Base-by-base conservation (phyloP, 2,113 vertebrate genomes). In the Irena cyanogastra region DNA sequence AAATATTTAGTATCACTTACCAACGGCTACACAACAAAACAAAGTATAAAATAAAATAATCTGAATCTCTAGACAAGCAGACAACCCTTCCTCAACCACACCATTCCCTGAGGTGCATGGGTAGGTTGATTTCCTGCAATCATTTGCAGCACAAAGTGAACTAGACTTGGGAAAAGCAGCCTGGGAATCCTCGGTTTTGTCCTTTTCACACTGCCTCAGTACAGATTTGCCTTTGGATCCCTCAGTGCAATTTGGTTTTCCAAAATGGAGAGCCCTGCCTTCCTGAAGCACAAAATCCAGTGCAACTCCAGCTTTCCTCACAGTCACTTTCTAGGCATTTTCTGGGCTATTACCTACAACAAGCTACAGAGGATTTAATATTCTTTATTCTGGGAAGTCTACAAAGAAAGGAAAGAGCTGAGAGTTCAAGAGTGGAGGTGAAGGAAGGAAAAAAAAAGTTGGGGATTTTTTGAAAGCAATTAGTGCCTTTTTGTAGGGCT, bases 151-250 rank as follows among this genome's bases (percentile, higher is more conserved):
- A 41, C 22, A 57, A 77, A 83, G 20, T 6, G 17, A 85, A 69
- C 18, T 52, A 28, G 6, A 20, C 30, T 49, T 61, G 28, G 35
- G 31, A 60, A 84, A 74, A 82, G 27, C 47, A 84, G 52, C 26
- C 53, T 15, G 41, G 28, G 13, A 71, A 64, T 61, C 41, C 41
- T 49, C 3, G 0, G 13, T n/a, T 65, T 86, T 64, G 31, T 63
- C 35, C 39, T 91, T 33, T 63, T 33, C 6, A 6, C 0, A 1
- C 31, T 47, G 54, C 26, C 45, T 70, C 3, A 1, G 39, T n/a
- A 7, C 15, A 64, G 57, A 17, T 50, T 15, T 71, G 30, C 53
- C 56, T 77, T 42, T 3, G 5, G 6, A 42, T 77, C 14, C 19
- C 30, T 14, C 37, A 41, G 53, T 21, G 41, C 69, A 42, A 42